Base-by-base conservation (phyloP, 2,797 vertebrate species). In the Lacerta bilineata region DNA sequence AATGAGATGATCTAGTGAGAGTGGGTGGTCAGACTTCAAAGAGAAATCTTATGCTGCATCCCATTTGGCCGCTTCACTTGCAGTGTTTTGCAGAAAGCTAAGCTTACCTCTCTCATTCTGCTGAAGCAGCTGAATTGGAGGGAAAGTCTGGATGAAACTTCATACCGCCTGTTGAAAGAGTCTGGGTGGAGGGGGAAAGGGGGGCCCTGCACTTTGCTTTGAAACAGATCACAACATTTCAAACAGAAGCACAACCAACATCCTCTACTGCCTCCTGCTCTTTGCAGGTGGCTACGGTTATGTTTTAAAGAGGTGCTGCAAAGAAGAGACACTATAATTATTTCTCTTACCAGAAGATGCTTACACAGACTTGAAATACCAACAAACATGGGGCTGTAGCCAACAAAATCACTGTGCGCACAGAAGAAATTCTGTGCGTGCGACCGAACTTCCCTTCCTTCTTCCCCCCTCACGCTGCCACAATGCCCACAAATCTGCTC, bases 11-110 rank as follows among this genome's bases (percentile, higher is more conserved):
- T 55, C 10, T 0, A 0, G 7, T 36, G 88, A 93, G 68, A 50
- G 64, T 74, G 91, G 90, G 92, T 91, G 92, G 91, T 75, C 94
- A 87, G 5, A 75, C 86, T 93, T 86, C 88, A 92, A 50, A 88
- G 77, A 17, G 83, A 92, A 93, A 91, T 27, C 0, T 0, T 5
- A 84, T 55, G 83, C 86, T 76, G 89, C 87, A 61, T 50, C 80
- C 87, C 82, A 1, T 55, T 85, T 91, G 89, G 88, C 55, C n/a
- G 29, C 36, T n/a, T 43, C 50, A 1, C 74, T 94, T 87, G 61
- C 83, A 29, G 17, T 11, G n/a, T 83, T 93, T 74, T 83, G 27
- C 79, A 92, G 75, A 90, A 88, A 0, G 20, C 5, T 75, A 43
- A 87, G 59, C 59, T 83, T 74, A 20, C 23, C 8, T 76, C 46